These are phyloP conservation scores for Fistularia tabacaria DNA, from an alignment of 2,797 vertebrate genomes.

Conservation along the genomic window DNA sequence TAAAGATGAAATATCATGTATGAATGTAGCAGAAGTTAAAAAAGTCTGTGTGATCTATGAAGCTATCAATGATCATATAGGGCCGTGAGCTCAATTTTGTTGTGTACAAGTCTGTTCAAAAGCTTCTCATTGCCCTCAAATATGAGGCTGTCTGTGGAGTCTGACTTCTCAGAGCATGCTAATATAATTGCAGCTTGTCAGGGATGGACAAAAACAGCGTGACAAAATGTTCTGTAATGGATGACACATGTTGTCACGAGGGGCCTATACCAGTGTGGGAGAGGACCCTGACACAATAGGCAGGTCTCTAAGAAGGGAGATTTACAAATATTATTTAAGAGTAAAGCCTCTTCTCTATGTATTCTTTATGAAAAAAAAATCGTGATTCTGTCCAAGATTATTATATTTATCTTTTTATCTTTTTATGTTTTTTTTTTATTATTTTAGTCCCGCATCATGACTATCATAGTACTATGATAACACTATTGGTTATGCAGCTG, in stretches of 20 bases:
- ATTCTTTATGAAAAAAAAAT: too few species aligned
- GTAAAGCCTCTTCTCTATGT: not conserved
- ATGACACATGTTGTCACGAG: conserved; percentile 56
- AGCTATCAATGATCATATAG: conserved; percentile 7
- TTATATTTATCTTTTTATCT: too few species aligned
- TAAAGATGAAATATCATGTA: too few species aligned
- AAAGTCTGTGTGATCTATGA: not conserved
- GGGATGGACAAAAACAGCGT: conserved; percentile 43
- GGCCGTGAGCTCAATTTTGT: conserved; percentile 44
- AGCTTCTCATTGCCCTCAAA: conserved; percentile 46
- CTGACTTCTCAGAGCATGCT: conserved; percentile 38
- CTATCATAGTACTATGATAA: too few species aligned
- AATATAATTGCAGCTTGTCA: conserved; percentile 68
- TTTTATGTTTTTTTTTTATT: too few species aligned
- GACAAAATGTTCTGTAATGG: conserved; percentile 55
- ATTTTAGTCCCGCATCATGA: too few species aligned
- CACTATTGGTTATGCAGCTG: too few species aligned
- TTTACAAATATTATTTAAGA: not conserved
- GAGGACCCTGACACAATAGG: conserved; percentile 53
- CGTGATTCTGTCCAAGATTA: too few species aligned
- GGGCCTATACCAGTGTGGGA: conserved; percentile 48
- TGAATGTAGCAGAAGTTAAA: too few species aligned
- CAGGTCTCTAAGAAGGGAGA: conserved; percentile 4
- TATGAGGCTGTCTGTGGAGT: conserved; percentile 25
- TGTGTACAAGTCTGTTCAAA: conserved; percentile 43